Conservation (phyloP, 1,140 invertebrate species). For the Atta cephalotes region DNA sequence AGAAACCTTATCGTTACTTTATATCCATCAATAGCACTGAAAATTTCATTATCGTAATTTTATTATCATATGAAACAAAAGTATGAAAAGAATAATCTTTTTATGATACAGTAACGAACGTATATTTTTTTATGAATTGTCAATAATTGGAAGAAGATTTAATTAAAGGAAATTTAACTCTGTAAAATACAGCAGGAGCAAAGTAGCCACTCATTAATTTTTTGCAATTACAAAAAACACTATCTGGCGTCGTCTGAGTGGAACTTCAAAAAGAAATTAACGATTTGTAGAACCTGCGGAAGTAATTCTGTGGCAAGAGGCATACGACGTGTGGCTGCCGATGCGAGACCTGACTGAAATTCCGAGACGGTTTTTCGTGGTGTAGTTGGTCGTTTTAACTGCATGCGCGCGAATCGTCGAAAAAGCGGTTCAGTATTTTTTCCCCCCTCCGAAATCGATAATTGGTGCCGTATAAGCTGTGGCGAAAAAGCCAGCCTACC, state of each 20-base stretch:
- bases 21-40: not conserved
- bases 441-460: constrained; percentile 47
- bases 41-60: constrained; percentile 23
- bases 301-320: constrained; percentile 47
- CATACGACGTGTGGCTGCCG: constrained; percentile 7
- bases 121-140: constrained; percentile 19
- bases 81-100: constrained; percentile 8
- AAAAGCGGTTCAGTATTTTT: constrained; percentile 45
- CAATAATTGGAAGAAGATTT: constrained; percentile 21
- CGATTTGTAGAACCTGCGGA: constrained; percentile 43
- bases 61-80: not conserved
- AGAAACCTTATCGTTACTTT: not conserved
- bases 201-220: constrained; percentile 10
- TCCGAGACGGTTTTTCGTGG: constrained; percentile 53
- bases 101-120: not conserved
- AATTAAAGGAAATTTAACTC: not conserved
- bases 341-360: constrained; percentile 44
- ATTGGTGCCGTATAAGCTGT: constrained; percentile 55
- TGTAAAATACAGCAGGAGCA: not conserved
- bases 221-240: not conserved
- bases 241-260: not conserved
- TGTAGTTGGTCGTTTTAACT: constrained; percentile 59
- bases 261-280: constrained; percentile 55
- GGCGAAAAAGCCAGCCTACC: constrained; percentile 47
- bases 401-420: constrained; percentile 50